Percentiles rank a stretch among this genome's conserved stretches.
Evolutionary conservation across 1,140 invertebrate genomes (phyloP).

Genomic region (Platyscapa corneri): DNA sequence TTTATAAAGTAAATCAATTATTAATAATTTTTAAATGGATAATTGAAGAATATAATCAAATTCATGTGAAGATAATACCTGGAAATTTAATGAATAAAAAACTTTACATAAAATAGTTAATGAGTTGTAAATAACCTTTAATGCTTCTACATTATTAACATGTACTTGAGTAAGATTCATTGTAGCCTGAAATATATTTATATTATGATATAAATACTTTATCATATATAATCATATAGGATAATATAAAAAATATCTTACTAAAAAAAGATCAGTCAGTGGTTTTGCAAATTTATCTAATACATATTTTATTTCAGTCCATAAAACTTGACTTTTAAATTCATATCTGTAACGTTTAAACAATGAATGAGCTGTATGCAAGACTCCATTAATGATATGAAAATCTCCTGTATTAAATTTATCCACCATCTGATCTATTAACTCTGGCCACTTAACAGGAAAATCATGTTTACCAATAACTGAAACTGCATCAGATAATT

Average conservation of each 20-base stretch:
- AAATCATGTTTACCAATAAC: conserved; percentile 97
- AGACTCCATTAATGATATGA: conserved; percentile 94
- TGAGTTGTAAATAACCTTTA: conserved; percentile 93
- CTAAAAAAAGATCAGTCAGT: conserved; percentile 91
- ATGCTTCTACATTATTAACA: conserved; percentile 84
- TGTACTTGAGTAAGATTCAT: conserved; percentile 88
- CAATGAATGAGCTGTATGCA: conserved; percentile 95
- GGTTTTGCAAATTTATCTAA: conserved; percentile 94
- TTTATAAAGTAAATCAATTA: conserved; percentile 15
- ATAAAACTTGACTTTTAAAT: conserved; percentile 94
- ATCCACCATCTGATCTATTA: conserved; percentile 93
- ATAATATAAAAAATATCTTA: conserved; percentile 71
- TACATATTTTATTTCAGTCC: conserved; percentile 98
- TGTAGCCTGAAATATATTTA: conserved; percentile 80
- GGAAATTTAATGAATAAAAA: conserved; percentile 96
- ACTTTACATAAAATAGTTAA: conserved; percentile 94
- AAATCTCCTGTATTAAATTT: conserved; percentile 94
- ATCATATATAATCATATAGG: conserved; percentile 19
- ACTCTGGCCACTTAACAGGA: conserved; percentile 93
- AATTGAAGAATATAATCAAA: neutral
- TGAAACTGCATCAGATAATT: conserved; percentile 95
- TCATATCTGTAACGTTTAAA: conserved; percentile 97
- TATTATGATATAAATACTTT: conserved; percentile 53
- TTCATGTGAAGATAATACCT: conserved; percentile 74
- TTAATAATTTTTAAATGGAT: neutral